Conservation (phyloP, 2,113 vertebrate genomes). For the Probosciger aterrimus region DNA sequence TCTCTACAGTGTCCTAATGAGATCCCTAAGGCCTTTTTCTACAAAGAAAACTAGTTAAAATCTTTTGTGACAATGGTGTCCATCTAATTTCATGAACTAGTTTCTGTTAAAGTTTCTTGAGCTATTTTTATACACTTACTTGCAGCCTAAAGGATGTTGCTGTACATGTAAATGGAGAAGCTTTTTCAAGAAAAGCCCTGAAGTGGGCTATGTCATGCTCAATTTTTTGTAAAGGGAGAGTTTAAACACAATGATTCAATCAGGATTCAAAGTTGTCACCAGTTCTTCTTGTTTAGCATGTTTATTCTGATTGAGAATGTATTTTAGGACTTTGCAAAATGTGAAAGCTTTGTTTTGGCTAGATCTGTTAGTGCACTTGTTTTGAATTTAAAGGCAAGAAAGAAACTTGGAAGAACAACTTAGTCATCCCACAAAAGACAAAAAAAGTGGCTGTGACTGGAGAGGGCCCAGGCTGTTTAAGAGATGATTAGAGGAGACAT, state of each 20-base stretch:
- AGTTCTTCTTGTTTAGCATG: neutral
- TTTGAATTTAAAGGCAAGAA: conserved; percentile 11
- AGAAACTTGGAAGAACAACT: neutral
- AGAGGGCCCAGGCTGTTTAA: neutral
- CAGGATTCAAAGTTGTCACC: neutral
- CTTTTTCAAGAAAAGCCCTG: neutral
- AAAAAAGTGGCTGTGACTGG: neutral
- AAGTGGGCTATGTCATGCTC: neutral
- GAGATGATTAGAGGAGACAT: neutral
- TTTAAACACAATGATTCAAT: neutral
- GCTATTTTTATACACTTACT: neutral
- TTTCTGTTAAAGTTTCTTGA: neutral
- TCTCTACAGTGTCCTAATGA: neutral
- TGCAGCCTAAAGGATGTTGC: neutral
- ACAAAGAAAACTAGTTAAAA: neutral
- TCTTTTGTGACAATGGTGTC: neutral
- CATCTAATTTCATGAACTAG: neutral
- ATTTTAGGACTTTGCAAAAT: neutral
- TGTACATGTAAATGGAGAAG: neutral
- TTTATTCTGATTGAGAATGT: neutral
- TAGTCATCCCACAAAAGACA: neutral
- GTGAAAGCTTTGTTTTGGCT: neutral
- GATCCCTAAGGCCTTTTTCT: neutral
- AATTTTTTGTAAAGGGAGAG: neutral
- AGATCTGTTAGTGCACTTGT: neutral